Percentiles rank a stretch among this genome's conserved stretches.
Evolutionary conservation across 2,113 vertebrate genomes (phyloP).

Genomic region (Pampusana beccarii): DNA sequence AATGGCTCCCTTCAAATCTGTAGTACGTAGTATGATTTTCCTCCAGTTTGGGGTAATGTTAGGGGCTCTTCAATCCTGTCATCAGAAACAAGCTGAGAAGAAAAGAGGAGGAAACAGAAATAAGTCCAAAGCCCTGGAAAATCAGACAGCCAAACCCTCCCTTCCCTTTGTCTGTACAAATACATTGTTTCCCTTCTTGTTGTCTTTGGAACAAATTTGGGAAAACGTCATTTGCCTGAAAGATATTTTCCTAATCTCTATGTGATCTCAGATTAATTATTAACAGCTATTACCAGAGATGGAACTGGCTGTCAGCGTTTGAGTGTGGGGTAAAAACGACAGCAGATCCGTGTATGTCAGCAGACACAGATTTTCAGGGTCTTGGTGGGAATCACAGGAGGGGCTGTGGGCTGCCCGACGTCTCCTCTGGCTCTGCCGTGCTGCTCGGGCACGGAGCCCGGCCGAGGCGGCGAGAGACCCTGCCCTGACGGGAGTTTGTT

Average conservation of each 20-base stretch:
- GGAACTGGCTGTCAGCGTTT: background rate
- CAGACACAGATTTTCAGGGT: background rate
- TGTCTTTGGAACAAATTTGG: background rate
- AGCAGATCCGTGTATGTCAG: background rate
- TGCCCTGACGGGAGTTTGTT: background rate
- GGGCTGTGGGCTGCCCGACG: background rate
- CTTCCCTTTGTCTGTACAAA: conserved; percentile 1
- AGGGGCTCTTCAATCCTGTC: background rate
- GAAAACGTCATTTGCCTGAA: background rate
- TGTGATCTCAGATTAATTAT: background rate
- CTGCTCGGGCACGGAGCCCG: background rate
- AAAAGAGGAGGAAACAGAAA: background rate
- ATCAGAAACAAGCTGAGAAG: background rate
- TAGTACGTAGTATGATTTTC: background rate
- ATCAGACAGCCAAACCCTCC: background rate
- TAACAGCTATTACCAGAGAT: background rate
- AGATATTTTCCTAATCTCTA: background rate
- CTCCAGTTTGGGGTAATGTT: background rate
- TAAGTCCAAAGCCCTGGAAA: conserved; percentile 14
- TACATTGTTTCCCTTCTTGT: background rate
- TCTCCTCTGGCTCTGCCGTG: background rate
- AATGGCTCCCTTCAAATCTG: background rate
- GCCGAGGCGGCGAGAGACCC: rapidly evolving
- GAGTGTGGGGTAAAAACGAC: background rate
- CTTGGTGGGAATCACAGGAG: background rate